These are phyloP conservation scores for Sesamia nonagrioides DNA, from an alignment of 1,140 invertebrate genomes.

Conservation along the genomic window DNA sequence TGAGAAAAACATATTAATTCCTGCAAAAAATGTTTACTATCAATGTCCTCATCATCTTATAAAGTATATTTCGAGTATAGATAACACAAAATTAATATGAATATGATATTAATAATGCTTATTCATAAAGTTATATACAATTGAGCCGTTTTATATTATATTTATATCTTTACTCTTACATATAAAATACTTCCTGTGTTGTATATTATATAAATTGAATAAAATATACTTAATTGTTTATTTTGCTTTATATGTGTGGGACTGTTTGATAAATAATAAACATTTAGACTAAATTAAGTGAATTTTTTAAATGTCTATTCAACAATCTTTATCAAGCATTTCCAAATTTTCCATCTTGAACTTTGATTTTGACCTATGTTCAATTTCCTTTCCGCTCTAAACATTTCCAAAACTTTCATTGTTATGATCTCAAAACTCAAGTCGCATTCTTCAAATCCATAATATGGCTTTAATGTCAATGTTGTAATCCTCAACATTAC, in stretches of 20 bases:
- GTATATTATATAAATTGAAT: conserved; percentile 1
- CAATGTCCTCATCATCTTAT: background rate
- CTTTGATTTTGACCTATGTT: background rate
- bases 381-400: background rate
- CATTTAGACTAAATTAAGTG: background rate
- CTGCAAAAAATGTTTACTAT: background rate
- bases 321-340: background rate
- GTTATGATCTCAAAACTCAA: no score
- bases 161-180: conserved; percentile 29
- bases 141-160: conserved; percentile 43
- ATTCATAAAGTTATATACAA: conserved; percentile 31
- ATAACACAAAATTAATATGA: conserved; percentile 31
- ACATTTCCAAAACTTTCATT: no score
- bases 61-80: conserved; percentile 10
- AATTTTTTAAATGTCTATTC: background rate
- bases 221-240: conserved; percentile 8
- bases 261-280: conserved; percentile 20
- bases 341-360: no score
- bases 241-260: background rate
- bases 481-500: background rate
- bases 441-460: background rate
- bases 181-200: conserved; percentile 26
- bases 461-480: background rate
- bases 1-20: no score
- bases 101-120: conserved; percentile 25